Evolutionary conservation across 2,888 invertebrate species (phyloP), one percentile per base, ranked within the genome.

Genomic region (Sisyra terminalis): DNA sequence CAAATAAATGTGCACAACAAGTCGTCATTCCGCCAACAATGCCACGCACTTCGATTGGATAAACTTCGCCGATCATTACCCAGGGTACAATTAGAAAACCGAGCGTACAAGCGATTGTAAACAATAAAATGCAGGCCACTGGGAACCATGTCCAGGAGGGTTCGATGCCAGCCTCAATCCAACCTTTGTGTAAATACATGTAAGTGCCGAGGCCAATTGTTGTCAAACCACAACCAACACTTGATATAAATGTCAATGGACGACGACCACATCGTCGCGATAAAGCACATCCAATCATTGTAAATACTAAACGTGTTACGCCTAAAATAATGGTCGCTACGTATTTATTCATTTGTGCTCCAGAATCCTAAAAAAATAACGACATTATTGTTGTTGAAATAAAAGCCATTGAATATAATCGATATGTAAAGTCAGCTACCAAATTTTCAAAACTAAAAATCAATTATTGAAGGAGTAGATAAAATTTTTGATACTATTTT

Each of bases 1-100:
- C 71, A 1, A 73, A 76, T 31, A 67, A 53, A 48, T 78, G 78
- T 0, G 76, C 76, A 1, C 67, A 66, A 54, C 75, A 76, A 1
- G 78, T 78, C 1, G 78, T 77, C 53, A 78, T 53, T 0, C 78
- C 78, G 0, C 78, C 78, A 3, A 76, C 63, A 6, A 77, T 62
- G 1, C 78, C 78, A 3, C 78, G 71, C 43, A 71, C 71, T 66
- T 72, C 71, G n/a, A 68, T 69, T 1, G 78, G 78, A 57, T 77
- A 78, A 17, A 78, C 73, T 56, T 78, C 78, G n/a, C 78, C 78
- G 44, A 78, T 78, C 78, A 78, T 78, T 8, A 78, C 70, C 78
- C 78, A 78, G 1, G 78, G 78, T 13, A 78, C 71, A 32, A 78
- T 75, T 39, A 78, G 59, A 51, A 75, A 78, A 8, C 78, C 78